Base-by-base conservation (phyloP, 2,888 invertebrate species). In the Polyommatus iphigenia region DNA sequence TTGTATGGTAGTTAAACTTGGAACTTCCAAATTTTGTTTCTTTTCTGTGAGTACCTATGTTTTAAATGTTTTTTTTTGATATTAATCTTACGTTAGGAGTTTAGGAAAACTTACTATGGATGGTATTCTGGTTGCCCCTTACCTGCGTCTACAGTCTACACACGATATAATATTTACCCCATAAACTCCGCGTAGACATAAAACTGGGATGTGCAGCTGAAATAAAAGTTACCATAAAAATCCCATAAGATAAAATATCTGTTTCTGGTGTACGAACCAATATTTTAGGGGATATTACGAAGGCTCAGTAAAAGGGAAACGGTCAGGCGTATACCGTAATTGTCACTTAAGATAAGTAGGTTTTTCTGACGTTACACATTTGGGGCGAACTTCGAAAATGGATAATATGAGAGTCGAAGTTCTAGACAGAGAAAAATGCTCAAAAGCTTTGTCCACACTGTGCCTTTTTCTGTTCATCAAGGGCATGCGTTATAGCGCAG, bases 321-420 rank as follows among this genome's bases (percentile, higher is more conserved):
- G 67, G 29, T 67, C 62, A 67, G 24, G 62, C 24, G 62, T 67
- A 67, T 29, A 67, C 10, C 62, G 20, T 24, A 24, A 24, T 24
- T 67, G 62, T 67, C 62, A 67, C 62, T 67, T 67, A 4, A 67
- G 62, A 67, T 67, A 67, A 67, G 62, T 67, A 67, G 62, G 13
- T 67, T 67, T 67, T 67, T 59, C 57, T 57, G 5, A 7, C 57
- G 20, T 46, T 46, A 46, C 46, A 46, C 13, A 46, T 46, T 46
- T 46, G 46, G 46, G 46, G 46, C 10, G 46, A 46, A 3, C 3
- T 46, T 46, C 46, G 10, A 10, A 46, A 46, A 10, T 46, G 46
- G 46, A 46, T 46, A 32, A 24, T 24, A 46, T 46, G 46, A 13
- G 2, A 46, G 41, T 46, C 41, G 10, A 46, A 46, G 41, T 41